Base-by-base conservation (phyloP, 2,113 vertebrate genomes). In the Microcebus griseorufus region DNA sequence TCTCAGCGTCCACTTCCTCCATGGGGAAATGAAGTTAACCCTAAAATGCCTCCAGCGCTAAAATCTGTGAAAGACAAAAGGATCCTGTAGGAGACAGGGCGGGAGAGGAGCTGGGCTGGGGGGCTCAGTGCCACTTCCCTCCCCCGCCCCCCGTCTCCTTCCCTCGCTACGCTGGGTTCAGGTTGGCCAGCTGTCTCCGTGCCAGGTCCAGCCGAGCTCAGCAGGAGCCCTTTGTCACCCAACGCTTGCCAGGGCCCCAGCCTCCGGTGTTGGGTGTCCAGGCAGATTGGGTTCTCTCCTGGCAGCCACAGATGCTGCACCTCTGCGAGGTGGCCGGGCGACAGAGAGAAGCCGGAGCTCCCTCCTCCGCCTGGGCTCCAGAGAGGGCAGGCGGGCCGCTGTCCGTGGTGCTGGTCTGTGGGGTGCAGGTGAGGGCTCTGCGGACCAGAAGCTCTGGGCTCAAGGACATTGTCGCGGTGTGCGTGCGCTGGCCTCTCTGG, bases 401-500 rank as follows among this genome's bases (percentile, higher is more conserved):
- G 79, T 97, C 97, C 72, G 7, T 80, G 98, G 96, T 96, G 93
- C 93, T 93, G 96, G 67, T 45, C 90, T 60, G 89, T 89, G 95
- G 90, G 95, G 93, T 48, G 58, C 93, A 95, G 96, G 97, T 96
- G 89, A 98, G 89, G 90, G 83, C 93, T 97, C 80, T 13, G 27
- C 65, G 97, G 96, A 93, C 87, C 93, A 55, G 82, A 95, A 96
- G 93, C 51, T 89, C 62, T 94, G 42, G 96, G 96, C 69, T 98
- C 98, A 81, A 97, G 96, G 27, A 25, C 60, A 82, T 82, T 9
- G 97, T 98, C 96, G 93, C 98, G 98, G 98, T 99, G 98, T 98
- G 98, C 95, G 98, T 98, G 97, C 99, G 96, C 89, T 96, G 96
- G 98, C 97, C 98, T 93, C 97, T 98, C 98, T 98, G 98, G 97